These are phyloP conservation scores for Bombylius discolor DNA, from an alignment of 2,888 invertebrate species.

Conservation along the genomic window DNA sequence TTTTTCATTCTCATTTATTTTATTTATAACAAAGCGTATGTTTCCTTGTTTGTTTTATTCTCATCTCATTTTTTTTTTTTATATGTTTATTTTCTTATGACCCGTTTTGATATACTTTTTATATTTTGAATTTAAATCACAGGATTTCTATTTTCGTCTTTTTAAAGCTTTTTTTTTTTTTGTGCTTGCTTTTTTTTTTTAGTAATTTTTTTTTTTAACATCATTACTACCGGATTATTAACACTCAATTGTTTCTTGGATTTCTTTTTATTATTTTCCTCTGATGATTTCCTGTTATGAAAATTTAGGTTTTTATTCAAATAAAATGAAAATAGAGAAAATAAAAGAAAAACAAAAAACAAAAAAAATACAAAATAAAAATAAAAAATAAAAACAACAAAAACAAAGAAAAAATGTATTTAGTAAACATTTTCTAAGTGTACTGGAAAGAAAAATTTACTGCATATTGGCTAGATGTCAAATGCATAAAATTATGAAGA, in stretches of 20 bases:
- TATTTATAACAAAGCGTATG: neutral
- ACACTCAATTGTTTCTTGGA: slow-evolving; percentile 14
- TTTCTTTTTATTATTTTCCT: slow-evolving; percentile 1
- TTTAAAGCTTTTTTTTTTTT: neutral
- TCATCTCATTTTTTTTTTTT: neutral
- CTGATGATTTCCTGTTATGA: neutral
- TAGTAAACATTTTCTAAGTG: slow-evolving; percentile 1
- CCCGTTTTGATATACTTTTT: neutral
- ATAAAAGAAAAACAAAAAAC: no score
- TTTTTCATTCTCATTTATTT: neutral
- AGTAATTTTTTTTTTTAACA: slow-evolving; percentile 2
- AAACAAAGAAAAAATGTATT: no score
- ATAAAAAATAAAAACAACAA: no score
- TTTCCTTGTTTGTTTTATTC: neutral
- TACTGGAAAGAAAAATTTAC: slow-evolving; percentile 28
- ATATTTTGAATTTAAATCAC: neutral
- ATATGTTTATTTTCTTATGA: neutral
- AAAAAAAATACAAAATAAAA: no score
- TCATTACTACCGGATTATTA: slow-evolving; percentile 15
- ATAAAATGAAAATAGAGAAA: no score
- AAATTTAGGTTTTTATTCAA: no score
- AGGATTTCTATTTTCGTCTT: neutral
- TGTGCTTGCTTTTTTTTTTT: neutral
- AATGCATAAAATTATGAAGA: slow-evolving; percentile 21
- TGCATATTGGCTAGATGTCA: slow-evolving; percentile 37